Conservation (phyloP, 2,888 invertebrate species). For the Leptopilina myrica region DNA sequence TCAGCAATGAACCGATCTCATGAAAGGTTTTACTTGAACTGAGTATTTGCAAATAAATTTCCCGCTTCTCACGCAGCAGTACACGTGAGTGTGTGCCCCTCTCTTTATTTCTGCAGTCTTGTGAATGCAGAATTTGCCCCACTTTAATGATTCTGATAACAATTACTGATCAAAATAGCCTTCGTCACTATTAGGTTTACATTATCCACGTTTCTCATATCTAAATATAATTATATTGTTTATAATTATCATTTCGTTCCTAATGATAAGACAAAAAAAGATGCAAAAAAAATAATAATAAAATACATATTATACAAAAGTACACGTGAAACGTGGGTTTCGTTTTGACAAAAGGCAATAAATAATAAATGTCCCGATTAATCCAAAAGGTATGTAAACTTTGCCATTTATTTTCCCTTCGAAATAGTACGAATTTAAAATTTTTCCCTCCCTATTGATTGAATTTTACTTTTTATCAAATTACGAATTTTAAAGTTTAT, state of each 20-base stretch:
- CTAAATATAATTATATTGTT: slow-evolving; percentile 4
- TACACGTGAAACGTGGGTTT: slow-evolving; percentile 1
- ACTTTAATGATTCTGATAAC: slow-evolving; percentile 5
- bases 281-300: background rate
- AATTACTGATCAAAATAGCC: slow-evolving; percentile 10
- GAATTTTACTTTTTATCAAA: too few species aligned
- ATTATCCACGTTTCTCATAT: background rate
- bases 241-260: background rate
- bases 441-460: too few species aligned
- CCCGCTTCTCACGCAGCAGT: slow-evolving; percentile 22
- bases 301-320: background rate
- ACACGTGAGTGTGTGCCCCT: slow-evolving; percentile 19
- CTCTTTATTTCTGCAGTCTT: background rate
- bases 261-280: background rate
- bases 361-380: background rate
- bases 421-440: too few species aligned
- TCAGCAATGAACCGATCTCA: background rate
- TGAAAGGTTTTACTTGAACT: slow-evolving; percentile 6
- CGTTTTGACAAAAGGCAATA: background rate
- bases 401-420: too few species aligned
- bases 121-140: slow-evolving; percentile 15
- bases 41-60: slow-evolving; percentile 7
- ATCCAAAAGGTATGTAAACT: slow-evolving; percentile 23
- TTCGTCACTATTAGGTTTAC: background rate
- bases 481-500: too few species aligned